Conservation (phyloP, 1,140 invertebrate genomes). For the Calephelis nemesis region DNA sequence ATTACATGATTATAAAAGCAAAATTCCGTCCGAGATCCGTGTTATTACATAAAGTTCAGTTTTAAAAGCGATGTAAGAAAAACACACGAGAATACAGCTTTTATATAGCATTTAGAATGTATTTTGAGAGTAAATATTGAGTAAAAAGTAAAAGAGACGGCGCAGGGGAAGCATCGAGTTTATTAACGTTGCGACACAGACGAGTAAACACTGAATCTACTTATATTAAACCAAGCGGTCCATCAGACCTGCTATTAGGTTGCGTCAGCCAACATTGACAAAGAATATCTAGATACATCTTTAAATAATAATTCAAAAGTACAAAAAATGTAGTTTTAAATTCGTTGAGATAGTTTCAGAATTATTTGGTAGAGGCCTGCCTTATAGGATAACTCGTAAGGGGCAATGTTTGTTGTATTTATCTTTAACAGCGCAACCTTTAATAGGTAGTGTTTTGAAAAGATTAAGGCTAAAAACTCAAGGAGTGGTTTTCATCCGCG, state of each 20-base stretch:
- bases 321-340: too few species aligned
- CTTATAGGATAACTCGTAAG: too few species aligned
- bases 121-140: slow-evolving; percentile 56
- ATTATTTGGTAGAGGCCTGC: too few species aligned
- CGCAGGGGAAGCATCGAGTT: slow-evolving; percentile 51
- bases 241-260: slow-evolving; percentile 55
- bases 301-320: not conserved
- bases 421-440: too few species aligned
- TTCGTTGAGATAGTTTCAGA: too few species aligned
- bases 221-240: slow-evolving; percentile 65
- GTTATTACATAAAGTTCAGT: too few species aligned
- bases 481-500: too few species aligned
- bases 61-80: not conserved
- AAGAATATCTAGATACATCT: slow-evolving; percentile 33
- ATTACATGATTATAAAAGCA: too few species aligned
- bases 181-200: slow-evolving; percentile 61
- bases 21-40: too few species aligned
- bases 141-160: slow-evolving; percentile 44
- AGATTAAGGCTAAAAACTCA: too few species aligned
- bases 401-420: too few species aligned
- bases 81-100: slow-evolving; percentile 23
- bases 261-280: slow-evolving; percentile 30
- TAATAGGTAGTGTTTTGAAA: too few species aligned
- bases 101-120: slow-evolving; percentile 42
- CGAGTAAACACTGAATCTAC: slow-evolving; percentile 57